Conservation (phyloP, 2,797 vertebrate genomes). For the Mus minutoides region DNA sequence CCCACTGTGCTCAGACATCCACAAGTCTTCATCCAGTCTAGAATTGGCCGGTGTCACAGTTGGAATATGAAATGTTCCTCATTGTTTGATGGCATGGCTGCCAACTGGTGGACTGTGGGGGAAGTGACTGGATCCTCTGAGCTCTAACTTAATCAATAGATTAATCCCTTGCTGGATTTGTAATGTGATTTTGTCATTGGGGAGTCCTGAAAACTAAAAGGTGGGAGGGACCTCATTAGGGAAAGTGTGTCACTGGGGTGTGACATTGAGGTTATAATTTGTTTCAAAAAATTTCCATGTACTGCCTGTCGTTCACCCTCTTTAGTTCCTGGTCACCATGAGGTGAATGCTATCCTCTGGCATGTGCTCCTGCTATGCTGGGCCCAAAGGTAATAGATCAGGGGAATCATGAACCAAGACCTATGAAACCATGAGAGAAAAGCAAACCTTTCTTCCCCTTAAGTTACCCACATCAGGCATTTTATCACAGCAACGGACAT, state of each 20-base stretch:
- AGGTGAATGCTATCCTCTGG: background rate
- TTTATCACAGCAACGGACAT: background rate
- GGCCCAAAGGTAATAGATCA: background rate
- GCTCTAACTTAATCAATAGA: background rate
- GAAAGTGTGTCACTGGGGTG: background rate
- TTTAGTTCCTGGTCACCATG: background rate
- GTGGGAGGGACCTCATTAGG: too few species aligned
- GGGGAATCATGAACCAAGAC: too few species aligned
- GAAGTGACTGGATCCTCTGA: background rate
- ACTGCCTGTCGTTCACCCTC: background rate
- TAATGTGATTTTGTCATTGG: background rate
- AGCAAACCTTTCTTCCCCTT: background rate
- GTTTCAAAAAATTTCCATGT: background rate
- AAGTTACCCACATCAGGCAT: background rate
- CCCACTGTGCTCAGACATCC: background rate
- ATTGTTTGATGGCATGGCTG: background rate
- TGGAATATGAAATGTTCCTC: background rate
- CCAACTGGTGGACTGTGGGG: background rate
- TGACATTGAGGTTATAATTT: background rate
- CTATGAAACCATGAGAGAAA: background rate
- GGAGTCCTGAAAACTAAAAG: background rate
- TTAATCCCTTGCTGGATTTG: background rate
- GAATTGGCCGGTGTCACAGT: background rate
- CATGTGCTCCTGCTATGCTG: too few species aligned
- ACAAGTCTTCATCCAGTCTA: background rate